phyloP scores from a whole-genome alignment of 2,888 invertebrate species.

The Pilophorus perplexus region DNA sequence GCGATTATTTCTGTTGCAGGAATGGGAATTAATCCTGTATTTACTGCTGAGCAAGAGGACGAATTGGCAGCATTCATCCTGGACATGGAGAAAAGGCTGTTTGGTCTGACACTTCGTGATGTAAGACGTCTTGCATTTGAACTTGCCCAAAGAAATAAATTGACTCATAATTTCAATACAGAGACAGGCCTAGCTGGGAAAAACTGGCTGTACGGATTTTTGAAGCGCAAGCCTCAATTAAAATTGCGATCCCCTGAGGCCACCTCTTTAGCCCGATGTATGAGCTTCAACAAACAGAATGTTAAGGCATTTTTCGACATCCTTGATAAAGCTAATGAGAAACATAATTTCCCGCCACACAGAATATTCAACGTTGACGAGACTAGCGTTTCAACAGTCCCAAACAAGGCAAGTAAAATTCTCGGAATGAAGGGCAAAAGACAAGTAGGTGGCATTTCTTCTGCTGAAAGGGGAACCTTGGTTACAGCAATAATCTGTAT shows the following conservation, averaged over 20 bases:
- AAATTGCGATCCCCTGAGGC: conserved; percentile 38
- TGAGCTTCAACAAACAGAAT: conserved; percentile 27
- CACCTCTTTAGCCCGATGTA: conserved; percentile 41
- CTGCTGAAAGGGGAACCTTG: too few species aligned
- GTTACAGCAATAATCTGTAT: too few species aligned
- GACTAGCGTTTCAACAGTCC: conserved; percentile 51
- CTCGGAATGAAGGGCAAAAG: conserved; percentile 50
- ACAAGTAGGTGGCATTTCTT: too few species aligned
- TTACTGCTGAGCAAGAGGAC: not conserved
- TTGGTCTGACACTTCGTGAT: not conserved
- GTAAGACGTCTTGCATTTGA: too few species aligned
- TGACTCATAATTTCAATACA: not conserved
- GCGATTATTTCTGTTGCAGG: too few species aligned
- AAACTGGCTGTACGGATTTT: not conserved
- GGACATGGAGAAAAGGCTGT: not conserved
- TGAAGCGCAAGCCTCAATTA: not conserved
- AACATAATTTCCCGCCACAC: not conserved
- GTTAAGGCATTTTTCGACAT: conserved; percentile 28
- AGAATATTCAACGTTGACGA: conserved; percentile 51
- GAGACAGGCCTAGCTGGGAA: not conserved
- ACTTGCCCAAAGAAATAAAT: not conserved
- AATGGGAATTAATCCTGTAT: not conserved
- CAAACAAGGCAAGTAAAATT: conserved; percentile 49
- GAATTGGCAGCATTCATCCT: not conserved
- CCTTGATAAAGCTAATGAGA: not conserved